Evolutionary conservation across 2,113 vertebrate species (phyloP).

Genomic region (Ifrita kowaldi): DNA sequence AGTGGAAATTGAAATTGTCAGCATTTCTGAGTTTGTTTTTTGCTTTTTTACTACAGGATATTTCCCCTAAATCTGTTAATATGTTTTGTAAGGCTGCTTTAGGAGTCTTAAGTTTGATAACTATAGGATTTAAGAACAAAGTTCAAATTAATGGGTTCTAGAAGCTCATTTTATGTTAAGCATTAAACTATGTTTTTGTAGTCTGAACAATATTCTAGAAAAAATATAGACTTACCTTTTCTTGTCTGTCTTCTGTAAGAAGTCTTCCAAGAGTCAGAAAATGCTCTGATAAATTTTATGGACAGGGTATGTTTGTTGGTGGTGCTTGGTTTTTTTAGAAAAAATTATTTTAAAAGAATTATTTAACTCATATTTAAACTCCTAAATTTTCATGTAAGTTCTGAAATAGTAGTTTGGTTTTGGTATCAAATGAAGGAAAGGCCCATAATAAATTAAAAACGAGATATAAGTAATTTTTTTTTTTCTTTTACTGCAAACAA

Average conservation of each 20-base stretch:
- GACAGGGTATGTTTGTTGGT: background rate
- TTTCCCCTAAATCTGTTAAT: background rate
- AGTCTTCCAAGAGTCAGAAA: background rate
- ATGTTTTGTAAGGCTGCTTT: background rate
- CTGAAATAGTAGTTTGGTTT: background rate
- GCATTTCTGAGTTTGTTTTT: background rate
- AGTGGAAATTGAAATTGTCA: background rate
- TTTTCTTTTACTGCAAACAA: conserved; percentile 13
- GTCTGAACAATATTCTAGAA: background rate
- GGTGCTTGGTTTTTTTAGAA: background rate
- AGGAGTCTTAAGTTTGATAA: background rate
- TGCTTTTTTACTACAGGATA: background rate
- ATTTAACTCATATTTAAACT: background rate
- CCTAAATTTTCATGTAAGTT: background rate
- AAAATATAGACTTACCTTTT: background rate
- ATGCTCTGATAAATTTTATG: background rate
- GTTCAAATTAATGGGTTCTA: background rate
- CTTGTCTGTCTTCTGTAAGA: background rate
- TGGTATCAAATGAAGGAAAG: background rate
- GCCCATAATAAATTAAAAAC: background rate
- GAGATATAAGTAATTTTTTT: background rate
- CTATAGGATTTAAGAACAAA: background rate
- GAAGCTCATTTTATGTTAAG: background rate
- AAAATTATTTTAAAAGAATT: background rate
- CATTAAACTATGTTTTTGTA: background rate